phyloP scores from a whole-genome alignment of 37 sponge, comb jelly and placozoan species.

The Oopsacas minuta region DNA sequence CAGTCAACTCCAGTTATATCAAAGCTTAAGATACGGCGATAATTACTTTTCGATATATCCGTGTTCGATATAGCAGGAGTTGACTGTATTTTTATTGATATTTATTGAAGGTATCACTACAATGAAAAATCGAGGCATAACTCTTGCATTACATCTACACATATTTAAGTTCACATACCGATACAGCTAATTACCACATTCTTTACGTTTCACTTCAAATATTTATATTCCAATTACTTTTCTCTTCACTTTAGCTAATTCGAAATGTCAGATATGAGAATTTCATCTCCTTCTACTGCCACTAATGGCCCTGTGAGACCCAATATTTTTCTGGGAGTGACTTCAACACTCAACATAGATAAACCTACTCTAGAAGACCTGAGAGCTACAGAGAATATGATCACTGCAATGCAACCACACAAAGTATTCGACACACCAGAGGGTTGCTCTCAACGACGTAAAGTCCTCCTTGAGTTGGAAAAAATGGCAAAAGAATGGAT shows the following conservation, averaged over 20 bases:
- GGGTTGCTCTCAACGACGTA: conserved; percentile 57
- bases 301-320: not conserved
- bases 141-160: too few species aligned
- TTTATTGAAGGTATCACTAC: too few species aligned
- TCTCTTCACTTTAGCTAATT: not conserved
- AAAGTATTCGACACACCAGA: conserved; percentile 74
- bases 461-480: conserved; percentile 19
- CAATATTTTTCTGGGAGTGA: not conserved
- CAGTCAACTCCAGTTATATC: too few species aligned
- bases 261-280: not conserved
- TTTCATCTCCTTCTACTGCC: not conserved
- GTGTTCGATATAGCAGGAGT: too few species aligned
- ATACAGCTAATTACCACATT: too few species aligned
- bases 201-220: not conserved
- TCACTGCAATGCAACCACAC: conserved; percentile 34
- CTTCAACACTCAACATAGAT: not conserved
- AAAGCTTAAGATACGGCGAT: too few species aligned
- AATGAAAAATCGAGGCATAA: too few species aligned
- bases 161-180: too few species aligned
- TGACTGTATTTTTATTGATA: too few species aligned
- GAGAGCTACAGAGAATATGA: conserved; percentile 46
- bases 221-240: not conserved
- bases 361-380: conserved; percentile 37
- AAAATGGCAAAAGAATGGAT: conserved; percentile 27
- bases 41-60: too few species aligned